phyloP scores from a whole-genome alignment of 2,888 invertebrate species.

The Epistrophella euchroma region DNA sequence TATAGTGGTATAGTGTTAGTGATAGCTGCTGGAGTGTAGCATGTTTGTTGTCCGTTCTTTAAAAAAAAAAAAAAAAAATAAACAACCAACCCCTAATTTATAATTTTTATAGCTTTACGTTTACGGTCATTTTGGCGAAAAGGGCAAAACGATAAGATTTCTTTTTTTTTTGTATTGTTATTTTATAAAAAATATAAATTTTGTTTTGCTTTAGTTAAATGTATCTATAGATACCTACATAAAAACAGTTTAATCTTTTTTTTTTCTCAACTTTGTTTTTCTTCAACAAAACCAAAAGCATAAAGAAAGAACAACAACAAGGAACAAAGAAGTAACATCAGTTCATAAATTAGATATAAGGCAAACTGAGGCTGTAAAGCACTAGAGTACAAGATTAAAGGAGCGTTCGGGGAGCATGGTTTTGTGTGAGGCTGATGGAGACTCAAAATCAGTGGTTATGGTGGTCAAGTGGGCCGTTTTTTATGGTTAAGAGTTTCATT shows the following conservation, averaged over 20 bases:
- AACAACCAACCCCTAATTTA: constrained; percentile 71
- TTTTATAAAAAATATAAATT: constrained; percentile 60
- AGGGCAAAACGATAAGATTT: constrained; percentile 61
- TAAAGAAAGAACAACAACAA: constrained; percentile 9
- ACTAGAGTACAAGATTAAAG: constrained; percentile 63
- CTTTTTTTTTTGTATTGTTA: constrained; percentile 18
- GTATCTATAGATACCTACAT: constrained; percentile 11
- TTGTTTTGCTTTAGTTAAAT: constrained; percentile 25
- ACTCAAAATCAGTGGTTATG: constrained; percentile 64
- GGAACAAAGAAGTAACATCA: constrained; percentile 33
- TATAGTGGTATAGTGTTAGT: constrained; percentile 42
- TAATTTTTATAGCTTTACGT: constrained; percentile 74
- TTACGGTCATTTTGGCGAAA: constrained; percentile 72
- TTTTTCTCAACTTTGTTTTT: constrained; percentile 30
- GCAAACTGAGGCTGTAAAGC: constrained; percentile 73
- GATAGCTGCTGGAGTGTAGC: constrained; percentile 25
- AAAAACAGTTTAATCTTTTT: constrained; percentile 22
- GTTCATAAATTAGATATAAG: constrained; percentile 72
- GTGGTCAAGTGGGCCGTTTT: constrained; percentile 73
- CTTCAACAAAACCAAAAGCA: constrained; percentile 27
- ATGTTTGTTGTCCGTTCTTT: constrained; percentile 47
- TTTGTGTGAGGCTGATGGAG: background rate
- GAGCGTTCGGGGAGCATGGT: constrained; percentile 38
- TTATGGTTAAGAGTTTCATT: constrained; percentile 68
- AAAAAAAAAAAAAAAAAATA: constrained; percentile 32